phyloP scores from a whole-genome alignment of 2,113 vertebrate genomes.

The Columbina picui region DNA sequence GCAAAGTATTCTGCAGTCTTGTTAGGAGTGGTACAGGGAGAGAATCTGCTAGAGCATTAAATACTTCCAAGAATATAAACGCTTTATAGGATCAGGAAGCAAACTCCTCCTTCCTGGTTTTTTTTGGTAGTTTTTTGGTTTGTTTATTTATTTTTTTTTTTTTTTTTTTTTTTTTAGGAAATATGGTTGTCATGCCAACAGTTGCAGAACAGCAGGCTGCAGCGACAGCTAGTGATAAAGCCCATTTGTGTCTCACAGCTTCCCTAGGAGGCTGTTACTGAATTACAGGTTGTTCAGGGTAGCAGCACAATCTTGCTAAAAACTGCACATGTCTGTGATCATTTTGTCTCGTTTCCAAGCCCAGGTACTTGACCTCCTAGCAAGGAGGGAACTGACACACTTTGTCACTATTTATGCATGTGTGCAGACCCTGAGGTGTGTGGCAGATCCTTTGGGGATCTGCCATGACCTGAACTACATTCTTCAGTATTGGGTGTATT shows the following conservation, averaged over 20 bases:
- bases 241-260: fast-evolving
- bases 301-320: neutral
- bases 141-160: too few species aligned
- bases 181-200: slow-evolving; percentile 35
- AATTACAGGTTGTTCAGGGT: neutral
- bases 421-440: neutral
- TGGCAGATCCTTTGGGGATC: fast-evolving
- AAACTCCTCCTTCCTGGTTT: neutral
- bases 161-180: neutral
- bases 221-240: slow-evolving; percentile 61
- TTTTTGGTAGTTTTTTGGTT: too few species aligned
- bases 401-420: neutral
- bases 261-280: neutral
- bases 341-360: neutral
- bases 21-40: neutral
- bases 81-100: neutral
- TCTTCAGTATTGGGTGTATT: fast-evolving
- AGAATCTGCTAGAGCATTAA: neutral
- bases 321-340: neutral
- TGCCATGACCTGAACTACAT: neutral
- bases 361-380: neutral
- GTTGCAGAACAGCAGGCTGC: neutral
- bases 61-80: neutral
- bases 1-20: neutral
- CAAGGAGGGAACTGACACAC: neutral